A percentile compares a stretch with the other conserved stretches of the same genome.
Evolutionary conservation across 2,113 vertebrate species (phyloP).

Genomic region (Rhadina sibilatrix): DNA sequence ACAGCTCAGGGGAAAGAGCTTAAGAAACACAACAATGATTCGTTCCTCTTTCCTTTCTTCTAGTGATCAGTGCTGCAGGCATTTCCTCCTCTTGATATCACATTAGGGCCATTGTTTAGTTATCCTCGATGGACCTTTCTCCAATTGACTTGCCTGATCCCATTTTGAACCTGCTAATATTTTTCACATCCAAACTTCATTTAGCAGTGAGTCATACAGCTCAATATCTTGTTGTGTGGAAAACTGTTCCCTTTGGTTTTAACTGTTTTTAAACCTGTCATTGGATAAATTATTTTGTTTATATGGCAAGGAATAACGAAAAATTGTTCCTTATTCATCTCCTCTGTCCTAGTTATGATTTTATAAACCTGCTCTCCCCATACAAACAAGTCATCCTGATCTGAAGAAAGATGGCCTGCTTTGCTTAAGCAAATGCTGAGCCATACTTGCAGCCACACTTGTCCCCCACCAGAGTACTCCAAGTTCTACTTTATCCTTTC

Average conservation of each 20-base stretch:
- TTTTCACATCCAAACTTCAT: background rate
- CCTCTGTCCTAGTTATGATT: background rate
- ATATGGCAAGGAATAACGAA: background rate
- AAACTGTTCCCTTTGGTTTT: background rate
- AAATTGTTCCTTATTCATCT: background rate
- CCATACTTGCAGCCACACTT: background rate
- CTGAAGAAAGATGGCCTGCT: background rate
- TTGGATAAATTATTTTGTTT: slow-evolving; percentile 3
- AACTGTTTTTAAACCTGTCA: background rate
- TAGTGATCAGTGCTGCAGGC: background rate
- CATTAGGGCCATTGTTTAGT: slow-evolving; percentile 19
- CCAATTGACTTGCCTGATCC: background rate
- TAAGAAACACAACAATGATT: background rate
- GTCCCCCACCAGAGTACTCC: background rate
- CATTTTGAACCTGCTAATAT: slow-evolving; percentile 12
- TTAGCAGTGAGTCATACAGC: slow-evolving; percentile 7
- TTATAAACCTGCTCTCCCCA: background rate
- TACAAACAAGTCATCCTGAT: background rate
- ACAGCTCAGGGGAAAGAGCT: background rate
- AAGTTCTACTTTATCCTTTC: background rate
- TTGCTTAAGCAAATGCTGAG: background rate
- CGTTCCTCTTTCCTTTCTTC: background rate
- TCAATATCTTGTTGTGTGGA: background rate
- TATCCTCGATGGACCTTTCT: slow-evolving; percentile 36
- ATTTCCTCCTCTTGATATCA: slow-evolving; percentile 29